Conservation (phyloP, 1,140 invertebrate species). For the Micrasema minimum region DNA sequence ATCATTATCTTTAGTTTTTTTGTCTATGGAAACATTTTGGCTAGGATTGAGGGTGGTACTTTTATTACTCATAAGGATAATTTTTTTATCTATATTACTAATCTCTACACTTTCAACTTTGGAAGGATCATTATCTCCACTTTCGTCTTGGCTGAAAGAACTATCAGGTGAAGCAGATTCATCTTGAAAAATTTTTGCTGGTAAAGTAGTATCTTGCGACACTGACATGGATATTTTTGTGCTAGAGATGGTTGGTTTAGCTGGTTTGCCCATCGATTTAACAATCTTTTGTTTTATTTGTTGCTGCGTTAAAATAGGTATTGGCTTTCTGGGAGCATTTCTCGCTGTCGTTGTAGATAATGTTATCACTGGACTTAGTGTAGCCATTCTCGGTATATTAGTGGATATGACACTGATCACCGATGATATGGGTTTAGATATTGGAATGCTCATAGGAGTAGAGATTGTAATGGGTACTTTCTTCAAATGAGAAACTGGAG, state of each 20-base stretch:
- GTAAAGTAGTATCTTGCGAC: slow-evolving; percentile 68
- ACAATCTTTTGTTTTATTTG: slow-evolving; percentile 66
- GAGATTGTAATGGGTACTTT: slow-evolving; percentile 60
- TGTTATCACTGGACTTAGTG: slow-evolving; percentile 62
- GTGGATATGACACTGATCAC: slow-evolving; percentile 65
- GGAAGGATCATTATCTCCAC: slow-evolving; percentile 11
- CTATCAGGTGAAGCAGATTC: slow-evolving; percentile 70
- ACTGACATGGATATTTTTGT: slow-evolving; percentile 66
- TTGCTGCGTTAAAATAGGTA: slow-evolving; percentile 62
- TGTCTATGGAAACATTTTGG: neutral
- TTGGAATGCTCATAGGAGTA: slow-evolving; percentile 55
- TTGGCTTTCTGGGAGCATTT: slow-evolving; percentile 58
- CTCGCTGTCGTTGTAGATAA: slow-evolving; percentile 59
- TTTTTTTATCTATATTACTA: neutral
- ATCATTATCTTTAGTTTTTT: slow-evolving; percentile 59
- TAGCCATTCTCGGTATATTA: slow-evolving; percentile 60
- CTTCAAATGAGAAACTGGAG: slow-evolving; percentile 58
- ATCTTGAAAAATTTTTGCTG: slow-evolving; percentile 73
- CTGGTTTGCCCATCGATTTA: slow-evolving; percentile 67
- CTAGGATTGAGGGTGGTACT: neutral
- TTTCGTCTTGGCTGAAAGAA: slow-evolving; percentile 54
- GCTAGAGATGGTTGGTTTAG: slow-evolving; percentile 64
- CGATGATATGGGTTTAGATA: slow-evolving; percentile 62
- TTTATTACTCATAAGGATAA: too few relatives aligned
- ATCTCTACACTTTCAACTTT: slow-evolving; percentile 41